Evolutionary conservation across 2,113 vertebrate genomes (phyloP), one percentile per base, ranked within the genome.

Genomic region (Lophotis ruficrista): DNA sequence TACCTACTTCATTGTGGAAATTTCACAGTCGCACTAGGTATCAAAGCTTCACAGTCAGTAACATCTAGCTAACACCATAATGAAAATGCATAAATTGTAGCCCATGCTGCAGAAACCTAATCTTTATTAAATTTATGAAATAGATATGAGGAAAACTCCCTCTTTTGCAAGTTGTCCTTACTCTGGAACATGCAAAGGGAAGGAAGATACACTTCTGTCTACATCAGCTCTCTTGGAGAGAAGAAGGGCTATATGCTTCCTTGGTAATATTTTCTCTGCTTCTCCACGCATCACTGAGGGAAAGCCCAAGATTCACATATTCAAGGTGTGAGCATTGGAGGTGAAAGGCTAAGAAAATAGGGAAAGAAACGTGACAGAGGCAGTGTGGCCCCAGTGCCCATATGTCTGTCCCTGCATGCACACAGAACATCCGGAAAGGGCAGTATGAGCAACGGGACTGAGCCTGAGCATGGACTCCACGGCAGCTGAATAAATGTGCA

Each of bases 401-500:
- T n/a, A 9, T 37, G 51, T 88, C 35, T 60, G 43, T 65, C 38
- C 38, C 51, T 47, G n/a, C 41, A 30, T 17, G 71, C 43, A 68
- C 33, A n/a, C 19, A 31, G n/a, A 31, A n/a, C 35, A 68, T 30
- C 33, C 0, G 0, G 48, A 68, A 86, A 92, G n/a, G 28, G n/a
- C 30, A 69, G 10, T 17, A 21, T 33, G 41, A 78, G 41, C 72
- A 53, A 45, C 0, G 0, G 45, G 89, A 43, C 61, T 24, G 18
- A 87, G 14, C 25, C 57, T 33, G 45, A 93, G n/a, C 53, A 14
- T 2, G 17, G 56, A 7, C 48, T 84, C 69, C 68, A 31, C 1
- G 4, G 81, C 66, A 91, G 89, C 91, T 84, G 83, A 93, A 72
- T 58, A 87, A 89, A 85, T 20, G 94, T 0, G 4, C 54, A 50